These are phyloP conservation scores for Stercorarius parasiticus DNA, from an alignment of 2,113 vertebrate genomes.

Conservation along the genomic window DNA sequence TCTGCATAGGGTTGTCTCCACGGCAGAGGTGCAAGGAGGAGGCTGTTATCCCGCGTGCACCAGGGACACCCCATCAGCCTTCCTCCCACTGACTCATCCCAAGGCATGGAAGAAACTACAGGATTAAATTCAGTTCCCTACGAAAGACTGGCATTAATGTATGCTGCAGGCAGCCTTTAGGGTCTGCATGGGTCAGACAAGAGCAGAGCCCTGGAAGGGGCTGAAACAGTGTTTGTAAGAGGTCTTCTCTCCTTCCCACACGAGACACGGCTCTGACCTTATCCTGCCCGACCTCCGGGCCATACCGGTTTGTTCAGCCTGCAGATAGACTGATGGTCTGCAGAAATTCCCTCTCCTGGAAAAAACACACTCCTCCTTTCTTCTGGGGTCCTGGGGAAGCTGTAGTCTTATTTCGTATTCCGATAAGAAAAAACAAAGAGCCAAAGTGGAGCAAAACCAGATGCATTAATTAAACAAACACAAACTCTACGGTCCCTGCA, in stretches of 20 bases:
- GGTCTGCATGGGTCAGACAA: not conserved
- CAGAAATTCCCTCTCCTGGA: not conserved
- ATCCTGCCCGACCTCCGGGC: not conserved
- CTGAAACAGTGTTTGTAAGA: not conserved
- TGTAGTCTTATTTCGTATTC: not conserved
- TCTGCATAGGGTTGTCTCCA: not conserved
- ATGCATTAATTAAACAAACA: constrained; percentile 36
- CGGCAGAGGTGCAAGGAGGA: not conserved
- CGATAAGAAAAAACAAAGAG: constrained; percentile 16
- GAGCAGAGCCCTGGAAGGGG: not conserved
- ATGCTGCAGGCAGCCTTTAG: not conserved
- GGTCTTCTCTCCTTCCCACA: not conserved
- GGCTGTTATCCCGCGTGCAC: no score
- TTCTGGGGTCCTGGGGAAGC: not conserved
- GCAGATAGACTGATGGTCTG: not conserved
- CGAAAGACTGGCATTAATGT: not conserved
- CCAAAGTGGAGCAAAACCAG: constrained; percentile 47
- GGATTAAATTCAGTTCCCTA: not conserved
- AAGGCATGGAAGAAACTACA: not conserved
- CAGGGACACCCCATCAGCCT: not conserved
- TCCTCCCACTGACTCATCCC: not conserved
- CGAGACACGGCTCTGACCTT: not conserved
- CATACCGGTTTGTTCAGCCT: not conserved
- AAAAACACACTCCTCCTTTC: constrained; percentile 8
- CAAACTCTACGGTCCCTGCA: not conserved